Percentiles rank a stretch among this genome's conserved stretches.
phyloP scores from a whole-genome alignment of 2,888 invertebrate genomes.

The Tachina fera region DNA sequence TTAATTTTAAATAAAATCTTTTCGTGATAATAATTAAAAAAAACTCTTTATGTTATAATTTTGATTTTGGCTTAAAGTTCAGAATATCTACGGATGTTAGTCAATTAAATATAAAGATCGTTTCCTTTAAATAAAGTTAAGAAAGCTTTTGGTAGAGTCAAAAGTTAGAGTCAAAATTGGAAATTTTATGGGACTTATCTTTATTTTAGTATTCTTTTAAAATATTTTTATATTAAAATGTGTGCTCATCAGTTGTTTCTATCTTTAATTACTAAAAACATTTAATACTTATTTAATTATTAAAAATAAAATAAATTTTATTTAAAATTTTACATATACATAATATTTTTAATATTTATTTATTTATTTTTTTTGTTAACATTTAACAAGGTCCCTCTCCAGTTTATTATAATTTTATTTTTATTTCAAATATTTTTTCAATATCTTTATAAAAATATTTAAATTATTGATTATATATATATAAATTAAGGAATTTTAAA shows the following conservation, averaged over 20 bases:
- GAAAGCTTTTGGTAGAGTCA: neutral
- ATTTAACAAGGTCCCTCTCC: conserved; percentile 83
- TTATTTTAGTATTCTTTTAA: conserved; percentile 3
- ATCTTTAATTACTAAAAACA: conserved; percentile 56
- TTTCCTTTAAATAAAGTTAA: no score
- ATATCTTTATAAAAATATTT: conserved; percentile 51
- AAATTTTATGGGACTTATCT: conserved; percentile 36
- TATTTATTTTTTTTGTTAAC: conserved; percentile 50
- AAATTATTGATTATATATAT: conserved; percentile 15
- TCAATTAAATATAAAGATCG: no score
- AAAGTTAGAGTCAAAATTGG: neutral
- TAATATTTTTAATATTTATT: conserved; percentile 38
- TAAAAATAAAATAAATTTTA: conserved; percentile 54
- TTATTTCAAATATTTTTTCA: conserved; percentile 34
- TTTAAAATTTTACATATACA: conserved; percentile 27
- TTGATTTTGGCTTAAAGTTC: no score
- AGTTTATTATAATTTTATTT: conserved; percentile 73
- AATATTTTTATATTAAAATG: conserved; percentile 9
- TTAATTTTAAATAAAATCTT: no score
- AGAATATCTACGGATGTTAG: no score
- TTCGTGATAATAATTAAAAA: no score
- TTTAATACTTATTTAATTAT: conserved; percentile 51
- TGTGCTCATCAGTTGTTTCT: conserved; percentile 46
- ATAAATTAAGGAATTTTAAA: conserved; percentile 41
- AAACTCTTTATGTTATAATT: no score